Percentiles rank a stretch among this genome's conserved stretches.
phyloP scores from a whole-genome alignment of 2,113 vertebrate species.

The Gadus chalcogrammus region DNA sequence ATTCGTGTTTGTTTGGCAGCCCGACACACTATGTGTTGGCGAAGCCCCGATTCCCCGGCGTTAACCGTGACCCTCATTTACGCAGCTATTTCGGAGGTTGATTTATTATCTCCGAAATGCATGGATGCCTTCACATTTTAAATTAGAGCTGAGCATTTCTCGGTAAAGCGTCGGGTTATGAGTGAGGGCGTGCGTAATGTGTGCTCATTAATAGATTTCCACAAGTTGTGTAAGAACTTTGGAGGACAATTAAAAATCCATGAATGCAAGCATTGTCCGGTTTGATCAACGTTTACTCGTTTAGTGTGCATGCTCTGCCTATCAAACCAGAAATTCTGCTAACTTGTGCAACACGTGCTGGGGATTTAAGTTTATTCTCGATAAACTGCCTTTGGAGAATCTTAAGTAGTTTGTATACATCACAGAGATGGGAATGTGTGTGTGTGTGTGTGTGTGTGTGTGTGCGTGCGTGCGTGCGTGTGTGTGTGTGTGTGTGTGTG shows the following conservation, averaged over 20 bases:
- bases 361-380: no score
- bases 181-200: slow-evolving; percentile 51
- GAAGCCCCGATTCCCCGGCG: slow-evolving; percentile 15
- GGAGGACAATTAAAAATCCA: slow-evolving; percentile 12
- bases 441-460: not conserved
- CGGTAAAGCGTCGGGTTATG: slow-evolving; percentile 3
- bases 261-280: slow-evolving; percentile 51
- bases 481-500: slow-evolving; percentile 20
- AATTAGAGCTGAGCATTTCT: slow-evolving; percentile 24
- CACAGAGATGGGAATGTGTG: no score
- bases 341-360: no score
- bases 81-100: slow-evolving; percentile 20
- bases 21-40: slow-evolving; percentile 21
- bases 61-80: slow-evolving; percentile 31
- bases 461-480: not conserved
- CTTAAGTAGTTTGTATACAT: no score
- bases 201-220: slow-evolving; percentile 44
- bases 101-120: slow-evolving; percentile 19
- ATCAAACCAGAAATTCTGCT: no score
- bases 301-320: no score
- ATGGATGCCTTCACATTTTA: slow-evolving; percentile 28
- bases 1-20: not conserved
- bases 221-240: slow-evolving; percentile 52
- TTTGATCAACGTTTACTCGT: not conserved
- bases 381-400: no score